Evolutionary conservation across 2,113 vertebrate species (phyloP), one percentile per base, ranked within the genome.

Genomic region (Pelmatolapia mariae): DNA sequence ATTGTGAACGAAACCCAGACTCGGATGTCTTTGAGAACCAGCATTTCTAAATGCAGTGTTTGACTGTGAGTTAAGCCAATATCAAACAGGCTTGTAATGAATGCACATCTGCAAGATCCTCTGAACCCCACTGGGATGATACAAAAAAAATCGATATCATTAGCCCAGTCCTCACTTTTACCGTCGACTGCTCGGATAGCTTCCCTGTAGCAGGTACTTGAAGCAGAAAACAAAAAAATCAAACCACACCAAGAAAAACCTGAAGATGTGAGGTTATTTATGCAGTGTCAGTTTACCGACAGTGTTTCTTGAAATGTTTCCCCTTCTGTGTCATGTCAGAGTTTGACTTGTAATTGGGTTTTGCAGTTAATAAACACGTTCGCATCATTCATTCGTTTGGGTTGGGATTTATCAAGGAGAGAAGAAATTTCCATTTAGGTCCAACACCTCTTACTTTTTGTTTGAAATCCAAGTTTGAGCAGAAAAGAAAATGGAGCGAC

Each of bases 41-140:
- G 52, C 81, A 80, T 89, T 92, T 22, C 4, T 90, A 85, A 91
- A 90, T 82, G 88, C 86, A 87, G 82, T 89, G 89, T 93, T 91
- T 91, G 88, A 82, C 86, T 83, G 31, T 1, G 63, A 90, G 81
- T 85, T 91, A 93, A 94, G 87, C 92, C 81, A 40, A 50, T 91
- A 87, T 93, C 89, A 93, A 94, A 93, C 86, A 91, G 86, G 90
- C 83, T 90, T 89, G 76, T 89, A 89, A 91, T 93, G 86, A 92
- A 90, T 91, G 66, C 81, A 85, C 76, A 93, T 53, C 45, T 11
- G 9, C 22, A 16, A 80, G 82, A 87, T 79, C 53, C 59, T 85
- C 83, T 82, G 82, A 88, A 71, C 36, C 43, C 54, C 45, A 7
- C 22, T 40, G 4, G 36, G 19, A 57, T 4, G 16, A 63, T 5